Evolutionary conservation across 2,113 vertebrate genomes (phyloP).

Genomic region (Eonycteris spelaea): DNA sequence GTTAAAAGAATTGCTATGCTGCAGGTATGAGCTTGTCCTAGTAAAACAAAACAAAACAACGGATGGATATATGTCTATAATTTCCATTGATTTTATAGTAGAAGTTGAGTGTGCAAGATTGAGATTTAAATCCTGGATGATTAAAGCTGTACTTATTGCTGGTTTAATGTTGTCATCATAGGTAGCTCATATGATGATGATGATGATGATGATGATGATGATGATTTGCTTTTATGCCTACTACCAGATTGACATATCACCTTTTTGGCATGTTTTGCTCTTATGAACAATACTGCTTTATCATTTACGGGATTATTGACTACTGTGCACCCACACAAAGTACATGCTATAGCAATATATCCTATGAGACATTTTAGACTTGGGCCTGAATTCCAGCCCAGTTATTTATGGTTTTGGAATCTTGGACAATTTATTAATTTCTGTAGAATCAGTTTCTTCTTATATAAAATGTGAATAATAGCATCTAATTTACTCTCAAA

Average conservation of each 20-base stretch:
- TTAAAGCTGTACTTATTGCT: neutral
- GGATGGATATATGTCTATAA: neutral
- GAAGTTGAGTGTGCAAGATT: neutral
- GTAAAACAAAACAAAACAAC: slow-evolving; percentile 1
- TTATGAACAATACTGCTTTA: neutral
- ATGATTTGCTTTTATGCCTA: neutral
- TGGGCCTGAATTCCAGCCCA: neutral
- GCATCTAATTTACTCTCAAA: neutral
- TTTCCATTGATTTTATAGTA: neutral
- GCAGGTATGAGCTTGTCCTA: neutral
- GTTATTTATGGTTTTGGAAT: neutral
- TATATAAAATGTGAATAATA: neutral
- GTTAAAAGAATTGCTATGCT: neutral
- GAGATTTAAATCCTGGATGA: neutral
- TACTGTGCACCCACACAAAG: neutral
- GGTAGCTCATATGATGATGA: neutral
- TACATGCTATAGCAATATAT: neutral
- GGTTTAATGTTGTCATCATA: neutral
- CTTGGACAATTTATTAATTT: neutral
- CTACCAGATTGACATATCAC: neutral
- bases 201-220: too few relatives aligned
- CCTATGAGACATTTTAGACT: neutral
- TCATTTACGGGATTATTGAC: neutral
- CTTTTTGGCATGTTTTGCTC: neutral
- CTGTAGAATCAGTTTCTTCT: neutral